Evolutionary conservation across 2,797 vertebrate species (phyloP), one percentile per base, ranked within the genome.

Genomic region (Etheostoma nigrum): DNA sequence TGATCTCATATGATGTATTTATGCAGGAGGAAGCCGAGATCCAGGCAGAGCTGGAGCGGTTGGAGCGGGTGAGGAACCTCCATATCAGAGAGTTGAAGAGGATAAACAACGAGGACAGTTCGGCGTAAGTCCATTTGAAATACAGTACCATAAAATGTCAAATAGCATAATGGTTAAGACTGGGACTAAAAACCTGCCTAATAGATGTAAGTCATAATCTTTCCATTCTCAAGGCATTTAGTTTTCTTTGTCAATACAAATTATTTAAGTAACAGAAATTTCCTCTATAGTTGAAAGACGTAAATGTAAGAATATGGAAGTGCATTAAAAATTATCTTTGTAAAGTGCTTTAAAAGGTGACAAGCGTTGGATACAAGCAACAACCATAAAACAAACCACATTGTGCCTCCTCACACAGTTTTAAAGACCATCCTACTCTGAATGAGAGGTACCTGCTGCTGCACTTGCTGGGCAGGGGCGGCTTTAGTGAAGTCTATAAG

Each of bases 401-500:
- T 16, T 27, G 6, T 70, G n/a, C 13, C 4, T 70, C n/a, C 45
- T 60, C 36, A 57, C 89, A 0, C 82, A 99, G 98, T 91, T 99
- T 99, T 91, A 99, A 99, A 96, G 98, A 99, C 94, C 98, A 99
- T 68, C 98, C 98, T 3, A 99, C 98, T 0, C 95, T 99, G 94
- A 99, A 99, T 71, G 98, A 99, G 88, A 94, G 98, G 66, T 99
- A 99, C 93, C 96, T 99, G 94, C 95, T 99, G 90, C 95, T 99
- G 88, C 97, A 99, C 95, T 93, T 99, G 90, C 95, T 99, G 95
- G 98, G 98, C 87, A 95, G 98, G 94, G 98, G 98, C 72, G 98
- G 98, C 93, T 99, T 99, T 95, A 99, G 98, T 94, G 98, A 99
- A 96, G 98, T 99, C 65, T 99, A 99, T 86, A 99, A 99, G 97